A percentile compares a stretch with the other conserved stretches of the same genome.
These are phyloP conservation scores for Drosophila recens DNA, from an alignment of 2,888 invertebrate species.

Conservation along the genomic window DNA sequence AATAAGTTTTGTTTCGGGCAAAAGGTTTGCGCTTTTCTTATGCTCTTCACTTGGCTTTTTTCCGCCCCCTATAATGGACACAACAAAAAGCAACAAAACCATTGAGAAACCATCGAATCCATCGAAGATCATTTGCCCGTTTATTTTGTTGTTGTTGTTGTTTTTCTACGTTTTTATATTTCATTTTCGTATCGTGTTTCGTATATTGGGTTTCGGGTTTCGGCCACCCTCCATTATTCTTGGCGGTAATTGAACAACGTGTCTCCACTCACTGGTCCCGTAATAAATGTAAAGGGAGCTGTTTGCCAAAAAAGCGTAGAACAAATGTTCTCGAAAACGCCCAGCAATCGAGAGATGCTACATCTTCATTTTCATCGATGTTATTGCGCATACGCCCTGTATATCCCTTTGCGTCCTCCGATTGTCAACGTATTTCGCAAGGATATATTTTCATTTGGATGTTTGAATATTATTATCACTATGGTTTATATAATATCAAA, in stretches of 20 bases:
- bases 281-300: constrained; percentile 66
- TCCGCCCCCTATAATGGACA: constrained; percentile 36
- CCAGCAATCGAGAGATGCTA: constrained; percentile 49
- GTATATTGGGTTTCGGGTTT: constrained; percentile 24
- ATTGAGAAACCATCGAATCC: constrained; percentile 62
- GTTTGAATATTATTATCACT: constrained; percentile 59
- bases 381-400: constrained; percentile 57
- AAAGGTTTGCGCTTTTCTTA: constrained; percentile 65
- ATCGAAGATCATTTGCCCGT: constrained; percentile 69
- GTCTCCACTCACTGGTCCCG: constrained; percentile 44
- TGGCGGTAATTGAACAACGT: constrained; percentile 81
- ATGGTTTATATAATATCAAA: constrained; percentile 17
- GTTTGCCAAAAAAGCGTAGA: constrained; percentile 65
- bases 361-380: constrained; percentile 69
- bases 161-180: constrained; percentile 51
- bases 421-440: constrained; percentile 7
- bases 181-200: constrained; percentile 54
- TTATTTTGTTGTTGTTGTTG: constrained; percentile 26
- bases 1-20: constrained; percentile 57
- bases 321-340: constrained; percentile 59
- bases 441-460: constrained; percentile 22
- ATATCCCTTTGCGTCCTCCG: constrained; percentile 19
- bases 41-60: constrained; percentile 31
- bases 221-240: constrained; percentile 70
- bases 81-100: constrained; percentile 44